These are phyloP conservation scores for Chionoecetes opilio DNA, from an alignment of 1,140 invertebrate genomes.

Conservation along the genomic window DNA sequence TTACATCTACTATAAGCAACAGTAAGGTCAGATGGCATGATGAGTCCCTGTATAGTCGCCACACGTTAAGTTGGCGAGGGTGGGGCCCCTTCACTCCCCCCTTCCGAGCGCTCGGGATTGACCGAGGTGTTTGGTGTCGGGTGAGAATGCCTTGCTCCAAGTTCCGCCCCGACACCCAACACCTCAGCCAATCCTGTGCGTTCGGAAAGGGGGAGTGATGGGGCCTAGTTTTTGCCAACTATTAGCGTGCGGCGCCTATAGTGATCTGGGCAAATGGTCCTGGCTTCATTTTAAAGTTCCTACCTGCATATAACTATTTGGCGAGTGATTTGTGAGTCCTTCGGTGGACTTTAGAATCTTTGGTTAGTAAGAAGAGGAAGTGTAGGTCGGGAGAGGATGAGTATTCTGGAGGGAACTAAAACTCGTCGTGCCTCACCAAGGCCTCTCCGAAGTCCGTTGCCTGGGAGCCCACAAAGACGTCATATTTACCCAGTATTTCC, in stretches of 20 bases:
- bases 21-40: not conserved
- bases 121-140: too few species aligned
- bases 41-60: too few species aligned
- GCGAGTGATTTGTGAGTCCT: not conserved
- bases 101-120: too few species aligned
- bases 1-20: not conserved
- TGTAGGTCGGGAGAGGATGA: not conserved
- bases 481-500: conserved; percentile 98
- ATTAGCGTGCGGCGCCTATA: too few species aligned
- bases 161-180: too few species aligned
- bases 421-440: conserved; percentile 96
- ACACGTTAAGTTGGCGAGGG: too few species aligned
- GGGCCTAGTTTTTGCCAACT: too few species aligned
- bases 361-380: not conserved
- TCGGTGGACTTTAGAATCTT: not conserved
- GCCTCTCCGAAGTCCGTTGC: conserved; percentile 99
- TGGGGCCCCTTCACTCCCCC: too few species aligned
- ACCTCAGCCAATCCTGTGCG: too few species aligned
- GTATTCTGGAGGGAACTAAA: conserved; percentile 86
- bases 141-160: too few species aligned
- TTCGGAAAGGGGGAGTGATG: too few species aligned
- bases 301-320: too few species aligned
- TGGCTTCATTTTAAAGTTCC: not conserved
- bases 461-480: conserved; percentile 98
- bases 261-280: not conserved